Base-by-base conservation (phyloP, 2,888 invertebrate species). In the Apodemia zela region DNA sequence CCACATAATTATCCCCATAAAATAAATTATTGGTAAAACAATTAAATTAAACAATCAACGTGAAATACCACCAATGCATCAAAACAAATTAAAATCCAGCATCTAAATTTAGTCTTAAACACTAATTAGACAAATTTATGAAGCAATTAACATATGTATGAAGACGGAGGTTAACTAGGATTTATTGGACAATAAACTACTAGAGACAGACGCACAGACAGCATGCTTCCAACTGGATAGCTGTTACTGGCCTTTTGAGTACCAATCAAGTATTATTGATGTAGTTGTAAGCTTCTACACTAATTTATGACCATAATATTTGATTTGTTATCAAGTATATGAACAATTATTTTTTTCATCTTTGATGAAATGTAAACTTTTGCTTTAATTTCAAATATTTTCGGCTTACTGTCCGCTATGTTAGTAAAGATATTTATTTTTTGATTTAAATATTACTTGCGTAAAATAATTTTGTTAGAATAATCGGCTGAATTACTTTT, bases 181-280 rank as follows among this genome's bases (percentile, higher is more conserved):
- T 85, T 81, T 82, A 82, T 80, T 76, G 78, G 77, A 80, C 79
- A 78, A 80, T 85, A 85, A 84, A 85, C 77, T 78, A 81, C 79
- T 80, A 80, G 66, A 66, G 70, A 68, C 71, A 72, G 72, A 75
- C 76, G 73, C 73, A 78, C 78, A 67, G 79, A 77, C 77, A 71
- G 75, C 49, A 54, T 15, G 51, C 11, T 54, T 11, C 51, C 51
- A 54, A 54, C 21, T 18, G 51, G 42, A 42, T 42, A 42, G 49
- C 21, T 18, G 51, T 54, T 54, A 54, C 51, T 54, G 51, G 51
- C 51, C 51, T 51, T 51, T 51, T 51, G 49, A 54, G 51, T 54
- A 54, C 51, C 51, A 54, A 54, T 54, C 51, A 54, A 54, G 51
- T 21, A 54, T 21, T 51, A 51, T 51, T 18, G 51, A 51, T 51